Base-by-base conservation (phyloP, 1,140 invertebrate genomes). In the Pachypeltis micranthus region DNA sequence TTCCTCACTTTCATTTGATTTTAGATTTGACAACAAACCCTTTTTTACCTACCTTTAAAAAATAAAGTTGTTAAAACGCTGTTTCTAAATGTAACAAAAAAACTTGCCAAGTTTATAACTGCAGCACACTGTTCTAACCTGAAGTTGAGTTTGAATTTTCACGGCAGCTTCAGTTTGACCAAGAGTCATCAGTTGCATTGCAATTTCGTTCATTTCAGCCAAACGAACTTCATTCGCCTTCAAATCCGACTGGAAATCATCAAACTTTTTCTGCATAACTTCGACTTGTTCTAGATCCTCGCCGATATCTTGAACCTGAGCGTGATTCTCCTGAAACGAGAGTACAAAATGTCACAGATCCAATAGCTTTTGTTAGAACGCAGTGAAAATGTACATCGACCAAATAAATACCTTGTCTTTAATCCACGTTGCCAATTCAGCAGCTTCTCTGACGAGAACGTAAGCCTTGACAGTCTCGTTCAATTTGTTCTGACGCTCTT, bases 191-290 rank as follows among this genome's bases (percentile, higher is more conserved):
- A 99, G 75, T 69, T 96, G 91, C 70, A 96, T 91, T 10, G 95
- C 93, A 68, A 96, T 95, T 75, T 96, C 91, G 75, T 96, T 96
- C 93, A 96, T 96, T 76, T 96, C 92, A 3, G 91, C 90, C 51
- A 98, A 79, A 63, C 96, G 86, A 2, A 96, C 93, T 76, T 99
- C 95, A 75, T 99, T 98, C 0, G 96, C 93, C 73, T 96, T 94
- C 63, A 99, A 76, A 74, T 99, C 96, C 59, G 91, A 88, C 75
- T 96, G 92, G 83, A 99, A 99, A 76, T 99, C 96, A 74, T 99
- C 96, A 78, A 99, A 99, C 77, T 98, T 98, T 85, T 98, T 97
- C 77, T 99, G 96, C 82, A 98, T 86, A 1, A 98, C 95, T 78
- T 99, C 96, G 2, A 99, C 96, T 71, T 99, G 95, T 75, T 99